phyloP scores from a whole-genome alignment of 2,797 vertebrate genomes.

The Phylloscopus collybita region DNA sequence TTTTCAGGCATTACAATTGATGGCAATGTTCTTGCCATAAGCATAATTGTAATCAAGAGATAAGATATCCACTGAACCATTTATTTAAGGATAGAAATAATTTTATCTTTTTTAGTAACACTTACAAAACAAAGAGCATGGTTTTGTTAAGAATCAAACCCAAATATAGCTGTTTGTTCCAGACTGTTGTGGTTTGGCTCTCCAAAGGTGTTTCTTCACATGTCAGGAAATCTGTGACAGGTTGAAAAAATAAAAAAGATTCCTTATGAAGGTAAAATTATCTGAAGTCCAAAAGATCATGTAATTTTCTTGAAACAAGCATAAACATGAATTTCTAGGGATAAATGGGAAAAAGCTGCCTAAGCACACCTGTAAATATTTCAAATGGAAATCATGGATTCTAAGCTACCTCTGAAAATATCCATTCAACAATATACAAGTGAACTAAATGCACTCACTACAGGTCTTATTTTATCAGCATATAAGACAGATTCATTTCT shows the following conservation, averaged over 20 bases:
- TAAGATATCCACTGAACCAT: not conserved
- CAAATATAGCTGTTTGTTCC: not conserved
- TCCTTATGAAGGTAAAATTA: not conserved
- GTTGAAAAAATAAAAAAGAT: not conserved
- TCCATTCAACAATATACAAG: not conserved
- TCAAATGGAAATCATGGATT: not conserved
- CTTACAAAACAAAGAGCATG: not conserved
- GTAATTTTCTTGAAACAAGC: conserved; percentile 22
- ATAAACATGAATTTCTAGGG: not conserved
- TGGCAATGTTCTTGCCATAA: not conserved
- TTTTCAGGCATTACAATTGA: not conserved
- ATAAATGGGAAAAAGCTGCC: not conserved
- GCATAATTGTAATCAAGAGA: not conserved
- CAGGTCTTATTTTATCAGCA: not conserved
- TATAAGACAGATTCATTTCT: not conserved
- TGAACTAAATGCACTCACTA: not conserved
- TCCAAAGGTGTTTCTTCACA: not conserved
- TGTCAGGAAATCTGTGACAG: not conserved
- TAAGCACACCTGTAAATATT: not conserved
- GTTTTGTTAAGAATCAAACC: not conserved
- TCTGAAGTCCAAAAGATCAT: not conserved
- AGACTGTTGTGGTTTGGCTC: not conserved
- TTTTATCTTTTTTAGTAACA: conserved; percentile 6
- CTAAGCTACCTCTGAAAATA: not conserved
- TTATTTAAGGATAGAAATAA: not conserved